Evolutionary conservation across 2,113 vertebrate species (phyloP).

Genomic region (Cololabis saira): DNA sequence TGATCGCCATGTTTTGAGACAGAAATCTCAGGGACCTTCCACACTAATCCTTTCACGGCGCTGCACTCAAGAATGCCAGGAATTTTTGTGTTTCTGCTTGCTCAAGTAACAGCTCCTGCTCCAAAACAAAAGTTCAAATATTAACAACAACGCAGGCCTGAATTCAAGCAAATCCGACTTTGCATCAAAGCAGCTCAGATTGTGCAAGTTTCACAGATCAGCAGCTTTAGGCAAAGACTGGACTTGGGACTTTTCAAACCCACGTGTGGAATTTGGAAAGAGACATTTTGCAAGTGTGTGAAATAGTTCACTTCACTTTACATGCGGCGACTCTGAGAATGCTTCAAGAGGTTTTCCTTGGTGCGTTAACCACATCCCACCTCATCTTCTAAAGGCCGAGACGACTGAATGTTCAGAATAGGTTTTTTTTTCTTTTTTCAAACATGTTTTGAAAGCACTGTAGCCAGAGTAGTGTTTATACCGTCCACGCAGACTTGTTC

Average conservation of each 20-base stretch:
- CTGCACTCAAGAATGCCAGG: too few species aligned
- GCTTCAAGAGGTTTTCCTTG: not conserved
- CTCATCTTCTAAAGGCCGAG: not conserved
- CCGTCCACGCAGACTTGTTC: not conserved
- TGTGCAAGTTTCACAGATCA: conserved; percentile 19
- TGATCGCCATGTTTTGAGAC: conserved; percentile 27
- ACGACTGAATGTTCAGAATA: not conserved
- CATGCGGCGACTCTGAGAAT: conserved; percentile 7
- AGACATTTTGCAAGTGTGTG: not conserved
- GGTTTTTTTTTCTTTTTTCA: not conserved
- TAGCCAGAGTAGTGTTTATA: not conserved
- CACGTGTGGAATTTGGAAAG: not conserved
- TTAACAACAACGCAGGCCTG: conserved; percentile 8
- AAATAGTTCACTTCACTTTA: conserved; percentile 15
- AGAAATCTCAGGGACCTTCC: conserved; percentile 2
- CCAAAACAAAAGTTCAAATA: conserved; percentile 4
- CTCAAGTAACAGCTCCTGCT: conserved; percentile 12
- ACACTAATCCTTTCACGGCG: not conserved
- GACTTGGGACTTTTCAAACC: conserved; percentile 10
- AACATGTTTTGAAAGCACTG: not conserved
- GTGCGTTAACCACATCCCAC: not conserved
- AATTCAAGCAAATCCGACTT: conserved; percentile 23
- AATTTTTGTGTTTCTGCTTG: conserved; percentile 1
- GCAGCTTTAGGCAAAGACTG: conserved; percentile 10
- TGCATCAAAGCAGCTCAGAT: conserved; percentile 14